phyloP scores from a whole-genome alignment of 2,113 vertebrate species.

The Petroica traversi region DNA sequence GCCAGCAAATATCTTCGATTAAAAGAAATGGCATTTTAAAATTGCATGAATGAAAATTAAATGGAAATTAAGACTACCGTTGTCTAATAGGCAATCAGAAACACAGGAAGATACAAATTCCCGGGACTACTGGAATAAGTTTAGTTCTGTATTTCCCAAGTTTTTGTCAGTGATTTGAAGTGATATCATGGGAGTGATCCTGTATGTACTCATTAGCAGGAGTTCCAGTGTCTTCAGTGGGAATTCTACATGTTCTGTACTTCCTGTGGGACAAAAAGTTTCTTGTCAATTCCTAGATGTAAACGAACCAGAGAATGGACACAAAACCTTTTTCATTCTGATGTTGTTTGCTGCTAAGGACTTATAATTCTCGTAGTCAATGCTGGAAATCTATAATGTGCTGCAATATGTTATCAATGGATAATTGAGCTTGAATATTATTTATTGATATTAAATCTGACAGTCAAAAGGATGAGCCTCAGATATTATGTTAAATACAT shows the following conservation, averaged over 20 bases:
- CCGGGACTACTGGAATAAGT: conserved; percentile 18
- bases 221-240: not conserved
- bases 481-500: not conserved
- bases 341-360: not conserved
- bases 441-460: not conserved
- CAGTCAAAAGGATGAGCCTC: not conserved
- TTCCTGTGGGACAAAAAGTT: not conserved
- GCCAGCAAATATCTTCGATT: conserved; percentile 61
- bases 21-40: conserved; percentile 62
- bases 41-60: conserved; percentile 62
- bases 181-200: not conserved
- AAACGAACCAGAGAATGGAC: not conserved
- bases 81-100: conserved; percentile 31
- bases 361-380: not conserved
- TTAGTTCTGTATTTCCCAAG: not conserved
- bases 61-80: conserved; percentile 45
- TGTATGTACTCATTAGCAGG: not conserved
- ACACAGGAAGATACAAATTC: conserved; percentile 21
- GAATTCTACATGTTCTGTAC: not conserved
- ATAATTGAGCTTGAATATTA: not conserved
- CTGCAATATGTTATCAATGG: not conserved
- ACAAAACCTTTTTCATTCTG: not conserved
- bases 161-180: not conserved
- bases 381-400: not conserved
- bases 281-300: not conserved